Conservation (phyloP, 2,797 vertebrate genomes). For the Smutsia gigantea region DNA sequence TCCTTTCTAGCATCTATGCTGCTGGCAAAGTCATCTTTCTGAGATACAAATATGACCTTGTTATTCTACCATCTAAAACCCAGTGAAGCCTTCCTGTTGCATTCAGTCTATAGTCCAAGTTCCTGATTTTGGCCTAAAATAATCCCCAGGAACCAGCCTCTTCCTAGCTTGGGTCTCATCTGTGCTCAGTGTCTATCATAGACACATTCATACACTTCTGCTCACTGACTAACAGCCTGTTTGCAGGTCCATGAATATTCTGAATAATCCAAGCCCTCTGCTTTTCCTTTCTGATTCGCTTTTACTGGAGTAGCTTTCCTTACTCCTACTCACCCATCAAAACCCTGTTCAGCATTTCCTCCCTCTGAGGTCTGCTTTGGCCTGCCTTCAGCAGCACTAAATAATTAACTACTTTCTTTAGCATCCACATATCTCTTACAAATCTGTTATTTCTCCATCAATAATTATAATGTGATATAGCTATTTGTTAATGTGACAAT, state of each 20-base stretch:
- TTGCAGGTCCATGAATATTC: neutral
- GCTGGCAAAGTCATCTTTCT: neutral
- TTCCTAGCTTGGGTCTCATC: too few species aligned
- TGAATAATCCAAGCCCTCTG: neutral
- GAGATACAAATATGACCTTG: neutral
- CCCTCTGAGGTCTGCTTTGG: neutral
- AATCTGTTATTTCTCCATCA: neutral
- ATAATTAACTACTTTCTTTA: neutral
- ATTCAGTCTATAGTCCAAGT: neutral
- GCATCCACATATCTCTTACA: neutral
- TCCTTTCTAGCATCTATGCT: neutral
- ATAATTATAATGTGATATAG: constrained; percentile 7
- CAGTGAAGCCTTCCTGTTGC: neutral
- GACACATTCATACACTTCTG: neutral
- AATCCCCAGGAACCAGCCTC: neutral
- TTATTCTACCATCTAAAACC: neutral
- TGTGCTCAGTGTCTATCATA: neutral
- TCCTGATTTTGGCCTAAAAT: neutral
- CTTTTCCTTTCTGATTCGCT: neutral
- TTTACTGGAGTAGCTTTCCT: neutral
- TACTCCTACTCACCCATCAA: neutral
- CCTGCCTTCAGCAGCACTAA: neutral
- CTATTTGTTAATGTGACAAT: neutral
- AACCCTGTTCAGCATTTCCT: neutral
- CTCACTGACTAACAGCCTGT: neutral